These are phyloP conservation scores for Myrmecobius fasciatus DNA, from an alignment of 2,113 vertebrate species.

Conservation along the genomic window DNA sequence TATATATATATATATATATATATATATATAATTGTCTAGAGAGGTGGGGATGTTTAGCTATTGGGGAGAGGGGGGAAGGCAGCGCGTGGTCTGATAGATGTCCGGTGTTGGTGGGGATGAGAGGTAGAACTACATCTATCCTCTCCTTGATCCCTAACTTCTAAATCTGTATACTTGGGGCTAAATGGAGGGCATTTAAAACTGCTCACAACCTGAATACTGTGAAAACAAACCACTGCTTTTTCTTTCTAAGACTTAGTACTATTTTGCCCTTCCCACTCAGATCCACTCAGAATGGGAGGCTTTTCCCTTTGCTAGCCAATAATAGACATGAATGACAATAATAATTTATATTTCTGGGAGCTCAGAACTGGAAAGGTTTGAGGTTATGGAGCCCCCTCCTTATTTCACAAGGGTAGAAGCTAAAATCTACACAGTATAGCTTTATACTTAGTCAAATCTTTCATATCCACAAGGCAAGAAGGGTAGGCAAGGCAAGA, in stretches of 20 bases:
- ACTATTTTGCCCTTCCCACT: neutral
- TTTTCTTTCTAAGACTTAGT: neutral
- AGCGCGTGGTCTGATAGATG: neutral
- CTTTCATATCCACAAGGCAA: neutral
- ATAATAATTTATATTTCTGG: neutral
- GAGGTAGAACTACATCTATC: accelerated
- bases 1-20: neutral
- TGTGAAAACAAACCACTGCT: neutral
- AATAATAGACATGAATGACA: neutral
- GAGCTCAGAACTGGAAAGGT: neutral
- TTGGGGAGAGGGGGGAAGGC: neutral
- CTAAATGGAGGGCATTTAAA: neutral
- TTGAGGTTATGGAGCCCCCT: neutral
- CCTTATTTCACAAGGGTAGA: neutral
- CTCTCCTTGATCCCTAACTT: neutral
- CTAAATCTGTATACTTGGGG: neutral
- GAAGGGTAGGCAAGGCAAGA: neutral
- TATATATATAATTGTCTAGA: neutral
- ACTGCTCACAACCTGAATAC: neutral
- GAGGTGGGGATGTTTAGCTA: neutral
- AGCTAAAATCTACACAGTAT: neutral
- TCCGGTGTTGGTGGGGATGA: neutral
- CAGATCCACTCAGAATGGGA: neutral
- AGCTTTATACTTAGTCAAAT: neutral
- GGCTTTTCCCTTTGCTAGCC: neutral